Evolutionary conservation across 2,797 vertebrate species (phyloP), one percentile per base, ranked within the genome.

Genomic region (Lutjanus campechanus): DNA sequence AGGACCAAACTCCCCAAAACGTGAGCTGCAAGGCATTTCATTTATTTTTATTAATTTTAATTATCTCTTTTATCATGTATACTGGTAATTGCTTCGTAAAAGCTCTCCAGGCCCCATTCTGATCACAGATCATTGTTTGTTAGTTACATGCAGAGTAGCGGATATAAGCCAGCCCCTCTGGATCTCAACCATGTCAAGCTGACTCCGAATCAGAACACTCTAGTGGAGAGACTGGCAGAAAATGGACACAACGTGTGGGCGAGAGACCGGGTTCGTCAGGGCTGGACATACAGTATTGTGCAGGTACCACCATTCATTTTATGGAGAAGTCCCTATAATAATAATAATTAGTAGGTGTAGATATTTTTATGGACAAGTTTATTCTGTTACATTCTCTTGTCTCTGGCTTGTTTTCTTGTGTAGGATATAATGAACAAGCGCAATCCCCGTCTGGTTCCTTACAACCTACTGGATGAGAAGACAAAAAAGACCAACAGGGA

Each of bases 241-340:
- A 99, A 99, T 0, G 97, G 97, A 11, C 98, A 98, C 95, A 99
- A 98, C 0, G 97, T 99, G 40, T 99, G 98, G 98, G 98, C 97
- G 0, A 94, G 98, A 79, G 98, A 98, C 90, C 88, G 98, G 0
- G 97, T 99, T 43, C 96, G 95, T 8, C 97, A 98, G 89, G 97
- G 97, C 64, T 99, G 98, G 98, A 98, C 97, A 1, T 99, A 98
- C 82, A 99, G 98, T n/a, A 96, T 97, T 0, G 95, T 97, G 29
- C 98, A 95, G 93, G 93, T 95, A 85, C 19, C 10, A 51, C 7
- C 36, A 40, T 67, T 40, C 1, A 40, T 69, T 56, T 60, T 7
- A 7, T 70, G n/a, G 6, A 53, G 7, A 70, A 19, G 3, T 41
- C 15, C 3, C 43, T 22, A 20, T 56, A 11, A 3, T n/a, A n/a